Base-by-base conservation (phyloP, 2,113 vertebrate species). In the Lophochroa leadbeateri region DNA sequence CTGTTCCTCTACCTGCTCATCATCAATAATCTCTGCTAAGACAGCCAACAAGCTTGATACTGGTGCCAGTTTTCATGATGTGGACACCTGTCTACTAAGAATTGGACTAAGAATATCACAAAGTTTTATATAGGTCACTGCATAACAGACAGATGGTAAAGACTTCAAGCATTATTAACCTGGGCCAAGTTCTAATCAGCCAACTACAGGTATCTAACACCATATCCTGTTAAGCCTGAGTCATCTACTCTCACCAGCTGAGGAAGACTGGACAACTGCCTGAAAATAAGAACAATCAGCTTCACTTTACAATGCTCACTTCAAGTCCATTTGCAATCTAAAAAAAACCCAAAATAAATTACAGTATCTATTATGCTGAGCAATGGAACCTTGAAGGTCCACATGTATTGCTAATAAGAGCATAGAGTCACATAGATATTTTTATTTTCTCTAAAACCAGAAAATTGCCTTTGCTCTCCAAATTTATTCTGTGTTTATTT, bases 61-160 rank as follows among this genome's bases (percentile, higher is more conserved):
- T 44, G 31, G 70, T 93, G 97, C 97, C 96, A 97, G 79, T 84
- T 97, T 89, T 92, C 93, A 86, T 67, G 89, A 96, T 85, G 87
- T 52, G 87, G 82, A 96, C 97, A 97, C 97, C 97, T 97, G 96
- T 86, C 92, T 91, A 75, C 92, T 64, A 86, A 90, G 82, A 90
- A 91, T 29, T 52, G 82, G 53, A 86, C 96, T 96, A 97, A 96
- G 94, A 97, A 95, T 97, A 96, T 77, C 91, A 89, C 71, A 82
- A 96, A 77, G 85, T 97, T 96, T 81, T 94, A 84, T 46, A 65
- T 91, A 97, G 93, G 89, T 96, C 96, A 92, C 68, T 93, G 74
- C 96, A 90, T 41, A 96, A 86, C 31, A 91, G 82, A 97, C 97
- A 97, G 97, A 96, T 97, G 97, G 96, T 60, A 93, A 91, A 96